Evolutionary conservation across 1,140 invertebrate genomes (phyloP), one percentile per base, ranked within the genome.

Genomic region (Tetramorium simillimum): DNA sequence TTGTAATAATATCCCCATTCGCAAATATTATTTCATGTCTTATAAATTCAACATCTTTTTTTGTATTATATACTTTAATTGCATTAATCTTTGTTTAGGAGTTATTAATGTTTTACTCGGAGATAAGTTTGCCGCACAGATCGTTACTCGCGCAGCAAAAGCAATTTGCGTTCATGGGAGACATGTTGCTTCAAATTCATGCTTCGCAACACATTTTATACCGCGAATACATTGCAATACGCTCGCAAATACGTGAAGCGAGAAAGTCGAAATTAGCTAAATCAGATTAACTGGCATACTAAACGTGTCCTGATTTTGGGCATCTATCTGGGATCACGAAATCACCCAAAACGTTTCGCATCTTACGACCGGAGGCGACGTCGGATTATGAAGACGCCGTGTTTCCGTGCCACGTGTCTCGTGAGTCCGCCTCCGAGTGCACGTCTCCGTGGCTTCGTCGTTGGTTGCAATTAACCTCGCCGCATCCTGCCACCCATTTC

Each of bases 381-480:
- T 28, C 49, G 53, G 65, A 88, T 89, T 89, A 89, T 85, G 65
- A 88, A 88, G 86, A 88, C 88, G 53, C 49, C 72, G 56, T 78
- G 67, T 89, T 85, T 80, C 81, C 81, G 80, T 82, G 60, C 65
- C 86, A 85, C 75, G 51, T 78, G 80, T 85, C 84, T 70, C 75
- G 62, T 53, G 51, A 86, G 51, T 81, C 56, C 58, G 75, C 40
- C 63, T 76, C 28, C 16, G 84, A 33, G 33, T 77, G 28, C 58
- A 86, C 60, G 46, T 49, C 24, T 80, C 65, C 69, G 60, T 73
- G 43, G 53, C 33, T 80, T 69, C 67, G 28, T 60, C 46, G 43
- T 40, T 88, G 51, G 70, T 85, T 89, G 85, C 85, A 90, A 90
- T 90, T 90, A 90, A 90, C 76, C 77, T 58, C 40, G 60, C 49